Conservation (phyloP, 2,797 vertebrate species). For the Poecile montanus region DNA sequence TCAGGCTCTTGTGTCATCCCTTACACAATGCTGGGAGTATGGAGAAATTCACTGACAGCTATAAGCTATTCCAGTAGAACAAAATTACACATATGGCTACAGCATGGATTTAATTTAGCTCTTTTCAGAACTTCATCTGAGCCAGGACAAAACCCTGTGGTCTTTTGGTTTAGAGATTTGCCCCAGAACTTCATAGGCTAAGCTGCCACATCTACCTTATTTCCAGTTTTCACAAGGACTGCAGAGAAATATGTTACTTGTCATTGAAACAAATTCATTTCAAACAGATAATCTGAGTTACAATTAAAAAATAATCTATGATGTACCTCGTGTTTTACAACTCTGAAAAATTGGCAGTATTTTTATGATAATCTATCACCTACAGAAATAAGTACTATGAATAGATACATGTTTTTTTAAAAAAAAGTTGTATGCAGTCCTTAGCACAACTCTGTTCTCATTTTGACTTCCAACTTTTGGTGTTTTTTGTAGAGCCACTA, state of each 20-base stretch:
- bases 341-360: neutral
- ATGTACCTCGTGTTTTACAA: conserved; percentile 37
- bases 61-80: conserved; percentile 56
- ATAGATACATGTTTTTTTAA: neutral
- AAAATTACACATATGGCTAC: conserved; percentile 56
- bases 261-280: neutral
- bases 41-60: conserved; percentile 57
- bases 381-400: neutral
- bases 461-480: neutral
- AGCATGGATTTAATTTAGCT: conserved; percentile 54
- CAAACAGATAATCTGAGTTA: neutral
- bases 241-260: neutral
- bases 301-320: neutral
- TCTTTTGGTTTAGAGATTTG: neutral
- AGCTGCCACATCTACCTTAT: conserved; percentile 19
- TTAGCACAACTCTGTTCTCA: neutral
- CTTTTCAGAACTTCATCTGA: conserved; percentile 41
- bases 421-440: neutral
- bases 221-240: neutral
- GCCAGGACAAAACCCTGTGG: conserved; percentile 9
- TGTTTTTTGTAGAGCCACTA: neutral
- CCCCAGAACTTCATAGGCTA: neutral
- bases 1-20: conserved; percentile 36
- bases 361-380: conserved; percentile 13
- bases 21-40: conserved; percentile 24